These are phyloP conservation scores for Nothoprocta perdicaria DNA, from an alignment of 2,113 vertebrate genomes.

Conservation along the genomic window DNA sequence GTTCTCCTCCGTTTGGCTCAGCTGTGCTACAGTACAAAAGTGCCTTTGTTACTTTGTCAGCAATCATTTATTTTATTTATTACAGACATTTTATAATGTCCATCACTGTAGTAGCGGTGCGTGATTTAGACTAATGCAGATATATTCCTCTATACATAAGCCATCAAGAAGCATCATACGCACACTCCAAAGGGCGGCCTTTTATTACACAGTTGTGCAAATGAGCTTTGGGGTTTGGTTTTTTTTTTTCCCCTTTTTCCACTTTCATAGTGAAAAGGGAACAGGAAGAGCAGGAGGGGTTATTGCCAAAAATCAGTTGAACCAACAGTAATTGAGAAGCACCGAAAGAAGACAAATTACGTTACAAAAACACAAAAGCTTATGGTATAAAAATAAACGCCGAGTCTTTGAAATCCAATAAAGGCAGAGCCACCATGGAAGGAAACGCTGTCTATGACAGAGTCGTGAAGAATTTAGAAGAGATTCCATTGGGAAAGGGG, in stretches of 20 bases:
- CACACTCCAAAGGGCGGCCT: neutral
- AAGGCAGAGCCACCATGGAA: neutral
- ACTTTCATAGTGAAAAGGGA: constrained; percentile 44
- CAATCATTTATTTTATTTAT: constrained; percentile 72
- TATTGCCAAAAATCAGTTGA: constrained; percentile 20
- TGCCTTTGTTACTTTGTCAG: constrained; percentile 72
- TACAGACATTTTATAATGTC: constrained; percentile 65
- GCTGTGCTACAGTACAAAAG: constrained; percentile 71
- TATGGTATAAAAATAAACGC: constrained; percentile 5
- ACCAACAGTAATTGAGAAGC: constrained; percentile 31
- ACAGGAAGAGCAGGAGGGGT: constrained; percentile 43
- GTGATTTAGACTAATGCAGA: neutral
- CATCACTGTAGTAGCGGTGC: constrained; percentile 44
- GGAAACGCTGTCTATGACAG: constrained; percentile 4
- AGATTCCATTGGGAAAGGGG: neutral
- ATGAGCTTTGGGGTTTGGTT: neutral
- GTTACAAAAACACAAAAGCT: neutral
- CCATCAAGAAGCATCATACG: neutral
- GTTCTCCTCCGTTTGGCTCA: constrained; percentile 71
- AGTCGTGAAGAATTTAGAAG: neutral
- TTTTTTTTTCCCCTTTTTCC: neutral
- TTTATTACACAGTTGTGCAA: neutral
- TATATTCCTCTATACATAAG: neutral
- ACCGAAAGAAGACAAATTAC: neutral
- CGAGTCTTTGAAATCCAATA: neutral